Percentiles rank a stretch among this genome's conserved stretches.
phyloP scores from a whole-genome alignment of 1,140 invertebrate genomes.

The Laupala kohalensis region DNA sequence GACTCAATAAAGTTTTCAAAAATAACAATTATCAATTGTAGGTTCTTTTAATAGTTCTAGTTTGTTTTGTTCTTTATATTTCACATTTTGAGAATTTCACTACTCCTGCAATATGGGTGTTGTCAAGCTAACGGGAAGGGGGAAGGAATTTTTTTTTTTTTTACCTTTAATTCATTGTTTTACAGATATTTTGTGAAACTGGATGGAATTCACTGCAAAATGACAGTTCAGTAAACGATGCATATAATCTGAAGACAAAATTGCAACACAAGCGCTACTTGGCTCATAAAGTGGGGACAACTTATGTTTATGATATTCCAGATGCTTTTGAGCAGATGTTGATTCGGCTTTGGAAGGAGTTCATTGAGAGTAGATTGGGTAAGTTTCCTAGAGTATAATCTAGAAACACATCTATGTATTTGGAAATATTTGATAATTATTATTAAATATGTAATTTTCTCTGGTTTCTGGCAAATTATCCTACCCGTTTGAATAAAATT shows the following conservation, averaged over 20 bases:
- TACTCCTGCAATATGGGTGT: too few relatives aligned
- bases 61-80: too few relatives aligned
- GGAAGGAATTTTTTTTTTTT: neutral
- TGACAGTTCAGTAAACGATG: conserved; percentile 79
- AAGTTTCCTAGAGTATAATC: conserved; percentile 7
- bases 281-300: conserved; percentile 90
- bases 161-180: conserved; percentile 86
- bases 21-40: too few relatives aligned
- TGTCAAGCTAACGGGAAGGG: too few relatives aligned
- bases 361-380: conserved; percentile 48
- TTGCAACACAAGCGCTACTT: conserved; percentile 94
- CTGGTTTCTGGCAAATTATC: too few relatives aligned
- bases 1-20: too few relatives aligned
- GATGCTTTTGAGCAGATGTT: conserved; percentile 92
- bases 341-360: conserved; percentile 70
- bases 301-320: conserved; percentile 95
- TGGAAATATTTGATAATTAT: too few relatives aligned
- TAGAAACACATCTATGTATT: too few relatives aligned
- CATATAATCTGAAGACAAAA: conserved; percentile 95
- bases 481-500: too few relatives aligned
- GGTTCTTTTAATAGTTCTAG: too few relatives aligned
- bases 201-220: conserved; percentile 74
- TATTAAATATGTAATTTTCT: too few relatives aligned
- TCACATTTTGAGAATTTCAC: too few relatives aligned
- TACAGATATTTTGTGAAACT: conserved; percentile 86